Conservation (phyloP, 1,140 invertebrate species). For the Drosophila aff. region DNA sequence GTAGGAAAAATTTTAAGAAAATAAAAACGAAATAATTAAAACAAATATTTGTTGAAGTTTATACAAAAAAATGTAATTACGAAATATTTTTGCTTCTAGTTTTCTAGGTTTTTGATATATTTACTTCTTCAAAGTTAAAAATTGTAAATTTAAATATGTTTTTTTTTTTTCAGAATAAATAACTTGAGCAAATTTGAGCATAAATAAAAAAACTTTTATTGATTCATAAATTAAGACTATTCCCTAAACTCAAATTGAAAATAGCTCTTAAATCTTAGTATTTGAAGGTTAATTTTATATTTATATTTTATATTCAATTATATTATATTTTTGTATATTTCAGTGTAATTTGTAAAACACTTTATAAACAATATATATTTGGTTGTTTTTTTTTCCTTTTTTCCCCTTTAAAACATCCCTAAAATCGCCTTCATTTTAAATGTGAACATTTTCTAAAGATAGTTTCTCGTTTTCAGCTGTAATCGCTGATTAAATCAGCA, state of each 20-base stretch:
- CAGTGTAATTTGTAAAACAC: too few relatives aligned
- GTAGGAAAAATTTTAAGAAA: background rate
- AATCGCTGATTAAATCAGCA: conserved; percentile 23
- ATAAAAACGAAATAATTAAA: background rate
- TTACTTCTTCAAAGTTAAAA: too few relatives aligned
- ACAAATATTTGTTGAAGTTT: background rate
- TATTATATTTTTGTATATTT: background rate
- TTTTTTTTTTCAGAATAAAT: too few relatives aligned
- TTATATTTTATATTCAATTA: background rate
- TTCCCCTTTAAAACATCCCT: background rate
- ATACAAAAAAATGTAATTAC: background rate
- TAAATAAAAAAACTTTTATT: background rate
- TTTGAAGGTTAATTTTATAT: background rate
- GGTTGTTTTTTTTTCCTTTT: background rate
- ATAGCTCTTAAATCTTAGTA: too few relatives aligned
- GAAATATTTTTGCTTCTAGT: background rate
- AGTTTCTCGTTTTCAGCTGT: conserved; percentile 16
- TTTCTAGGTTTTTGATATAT: background rate
- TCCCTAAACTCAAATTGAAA: background rate
- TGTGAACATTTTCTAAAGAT: background rate
- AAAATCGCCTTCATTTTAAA: background rate
- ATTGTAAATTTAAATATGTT: too few relatives aligned
- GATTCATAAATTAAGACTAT: background rate
- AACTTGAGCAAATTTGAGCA: too few relatives aligned
- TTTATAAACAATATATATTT: too few relatives aligned